Conservation (phyloP, 2,797 vertebrate genomes). For the Tauraco hartlaubi region DNA sequence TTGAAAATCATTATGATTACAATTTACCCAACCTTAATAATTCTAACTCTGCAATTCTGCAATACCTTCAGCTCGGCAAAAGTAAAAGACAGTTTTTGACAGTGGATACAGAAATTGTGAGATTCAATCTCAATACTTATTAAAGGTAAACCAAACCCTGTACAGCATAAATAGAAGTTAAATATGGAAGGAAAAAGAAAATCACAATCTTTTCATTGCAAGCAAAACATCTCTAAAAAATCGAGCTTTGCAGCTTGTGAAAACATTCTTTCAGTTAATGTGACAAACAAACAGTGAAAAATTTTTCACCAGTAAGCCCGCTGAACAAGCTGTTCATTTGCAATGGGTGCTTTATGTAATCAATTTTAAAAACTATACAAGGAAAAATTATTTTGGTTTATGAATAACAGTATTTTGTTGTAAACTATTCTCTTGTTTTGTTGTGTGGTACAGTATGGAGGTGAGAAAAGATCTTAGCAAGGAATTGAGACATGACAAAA, state of each 20-base stretch:
- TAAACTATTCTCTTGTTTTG: background rate
- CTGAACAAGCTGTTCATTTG: background rate
- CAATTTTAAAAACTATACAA: background rate
- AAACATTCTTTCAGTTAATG: background rate
- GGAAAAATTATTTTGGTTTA: background rate
- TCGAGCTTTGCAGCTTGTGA: background rate
- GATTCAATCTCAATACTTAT: background rate
- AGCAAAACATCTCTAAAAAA: constrained; percentile 1
- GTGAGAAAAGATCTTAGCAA: background rate
- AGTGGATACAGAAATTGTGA: background rate
- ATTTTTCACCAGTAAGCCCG: background rate
- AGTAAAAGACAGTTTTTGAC: background rate
- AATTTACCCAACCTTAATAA: background rate
- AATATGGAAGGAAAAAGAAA: background rate
- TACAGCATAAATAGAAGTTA: constrained; percentile 19
- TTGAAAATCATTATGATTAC: background rate
- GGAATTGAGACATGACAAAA: background rate
- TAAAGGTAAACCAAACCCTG: background rate
- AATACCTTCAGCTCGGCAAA: background rate
- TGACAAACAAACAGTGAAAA: background rate
- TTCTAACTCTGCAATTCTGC: background rate
- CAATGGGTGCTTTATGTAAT: background rate
- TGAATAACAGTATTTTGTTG: background rate
- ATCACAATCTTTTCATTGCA: background rate
- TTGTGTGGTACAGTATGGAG: background rate